A percentile compares a stretch with the other conserved stretches of the same genome.
phyloP scores from a whole-genome alignment of 2,888 invertebrate genomes.

The Pollenia labialis region DNA sequence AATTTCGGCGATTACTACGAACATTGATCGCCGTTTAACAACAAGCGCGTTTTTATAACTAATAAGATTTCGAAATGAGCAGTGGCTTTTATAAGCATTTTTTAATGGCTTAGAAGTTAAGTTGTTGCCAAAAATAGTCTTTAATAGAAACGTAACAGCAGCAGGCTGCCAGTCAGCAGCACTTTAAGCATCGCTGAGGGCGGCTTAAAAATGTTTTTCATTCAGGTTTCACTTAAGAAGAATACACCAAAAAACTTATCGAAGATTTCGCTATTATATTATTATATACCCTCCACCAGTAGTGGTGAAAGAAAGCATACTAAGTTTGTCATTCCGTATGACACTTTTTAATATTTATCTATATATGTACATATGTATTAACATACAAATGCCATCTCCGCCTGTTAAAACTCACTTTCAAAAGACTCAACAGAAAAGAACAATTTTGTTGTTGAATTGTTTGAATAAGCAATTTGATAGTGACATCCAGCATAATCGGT shows the following conservation, averaged over 20 bases:
- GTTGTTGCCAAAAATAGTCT: constrained; percentile 55
- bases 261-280: constrained; percentile 36
- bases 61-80: constrained; percentile 61
- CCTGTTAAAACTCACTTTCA: no score
- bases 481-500: no score
- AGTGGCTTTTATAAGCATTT: constrained; percentile 69
- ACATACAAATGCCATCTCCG: no score
- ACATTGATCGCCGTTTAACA: constrained; percentile 33
- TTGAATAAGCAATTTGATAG: no score
- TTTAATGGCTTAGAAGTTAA: constrained; percentile 52
- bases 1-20: constrained; percentile 28
- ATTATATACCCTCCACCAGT: no score
- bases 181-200: constrained; percentile 59
- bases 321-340: no score
- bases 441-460: no score
- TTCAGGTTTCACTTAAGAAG: constrained; percentile 66
- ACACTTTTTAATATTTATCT: no score
- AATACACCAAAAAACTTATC: constrained; percentile 48
- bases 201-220: constrained; percentile 59
- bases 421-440: no score
- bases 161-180: neutral
- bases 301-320: no score
- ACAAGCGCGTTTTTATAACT: constrained; percentile 64
- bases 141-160: constrained; percentile 40
- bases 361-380: no score